Evolutionary conservation across 1,140 invertebrate genomes (phyloP), one percentile per base, ranked within the genome.

Genomic region (Orchestia grillus): DNA sequence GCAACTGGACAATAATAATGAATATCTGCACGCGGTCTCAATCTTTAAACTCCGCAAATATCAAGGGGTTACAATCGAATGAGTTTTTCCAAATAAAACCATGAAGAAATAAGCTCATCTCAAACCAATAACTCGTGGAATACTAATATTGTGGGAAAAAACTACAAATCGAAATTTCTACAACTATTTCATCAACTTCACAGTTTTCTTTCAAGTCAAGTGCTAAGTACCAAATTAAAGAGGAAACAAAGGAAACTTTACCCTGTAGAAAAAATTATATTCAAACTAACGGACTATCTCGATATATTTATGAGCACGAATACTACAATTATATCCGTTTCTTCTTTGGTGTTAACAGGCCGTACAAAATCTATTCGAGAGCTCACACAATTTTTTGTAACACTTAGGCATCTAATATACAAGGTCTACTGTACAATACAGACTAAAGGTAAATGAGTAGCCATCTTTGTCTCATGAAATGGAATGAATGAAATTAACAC

Each of bases 291-390:
- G 62, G 36, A 77, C 62, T 77, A 77, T 77, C 28, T 77, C 41
- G 43, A 90, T 15, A 90, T 42, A 90, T 90, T 42, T 44, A 90
- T 90, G 4, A 90, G 6, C 11, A 90, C 88, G 88, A 90, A 90
- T 42, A 90, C 4, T 44, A 90, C 88, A 42, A 90, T 42, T 90
- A 90, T 42, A 90, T 90, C 88, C 6, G 88, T 42, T 90, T 44
- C n/a, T 90, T 90, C 88, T 90, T 90, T 90, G 88, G 88, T 90
- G 88, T 90, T 90, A 90, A 90, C 88, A 90, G 42, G 88, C 88
- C 88, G 88, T 90, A 90, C 88, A 90, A 90, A 90, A 90, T 90
- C 88, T 90, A 90, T 15, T 42, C 88, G 41, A 90, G 43, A 90
- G 88, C 43, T 77, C 62, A 77, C 62, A 77, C 62, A 77, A 77